Evolutionary conservation across 2,888 invertebrate genomes (phyloP).

Genomic region (Liopterus haemorrhoidalis): DNA sequence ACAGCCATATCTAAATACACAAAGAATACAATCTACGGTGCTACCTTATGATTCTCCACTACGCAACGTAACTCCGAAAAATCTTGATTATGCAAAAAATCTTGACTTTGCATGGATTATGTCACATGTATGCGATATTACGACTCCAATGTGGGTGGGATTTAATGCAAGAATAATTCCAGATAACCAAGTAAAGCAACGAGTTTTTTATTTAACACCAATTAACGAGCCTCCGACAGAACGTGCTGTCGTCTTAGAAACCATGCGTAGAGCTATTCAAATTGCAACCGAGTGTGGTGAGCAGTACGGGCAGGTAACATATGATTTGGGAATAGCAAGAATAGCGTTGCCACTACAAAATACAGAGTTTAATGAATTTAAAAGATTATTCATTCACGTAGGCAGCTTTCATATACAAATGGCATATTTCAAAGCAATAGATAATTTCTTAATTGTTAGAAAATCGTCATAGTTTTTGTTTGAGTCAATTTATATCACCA

Average conservation of each 20-base stretch:
- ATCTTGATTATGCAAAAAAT: constrained; percentile 15
- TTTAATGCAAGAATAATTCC: constrained; percentile 16
- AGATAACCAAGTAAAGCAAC: constrained; percentile 15
- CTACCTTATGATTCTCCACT: neutral
- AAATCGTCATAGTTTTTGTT: too few species aligned
- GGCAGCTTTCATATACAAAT: neutral
- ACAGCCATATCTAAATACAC: constrained; percentile 13
- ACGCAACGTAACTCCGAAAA: constrained; percentile 14
- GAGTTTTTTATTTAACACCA: constrained; percentile 18
- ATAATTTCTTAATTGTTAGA: too few species aligned
- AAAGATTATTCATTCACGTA: constrained; percentile 3
- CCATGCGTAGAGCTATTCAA: constrained; percentile 23
- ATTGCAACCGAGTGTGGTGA: constrained; percentile 28
- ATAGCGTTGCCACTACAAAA: constrained; percentile 30
- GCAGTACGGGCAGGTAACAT: constrained; percentile 29
- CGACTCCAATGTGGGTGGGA: constrained; percentile 22
- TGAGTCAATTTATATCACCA: too few species aligned
- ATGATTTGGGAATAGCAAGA: constrained; percentile 33
- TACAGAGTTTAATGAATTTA: constrained; percentile 13
- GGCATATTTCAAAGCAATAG: constrained; percentile 1
- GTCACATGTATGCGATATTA: neutral
- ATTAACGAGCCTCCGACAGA: constrained; percentile 23
- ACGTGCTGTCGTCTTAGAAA: constrained; percentile 24
- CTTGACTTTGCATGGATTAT: constrained; percentile 8
- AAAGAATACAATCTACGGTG: constrained; percentile 8